Base-by-base conservation (phyloP, 1,140 invertebrate genomes). In the Drosophila pandora region DNA sequence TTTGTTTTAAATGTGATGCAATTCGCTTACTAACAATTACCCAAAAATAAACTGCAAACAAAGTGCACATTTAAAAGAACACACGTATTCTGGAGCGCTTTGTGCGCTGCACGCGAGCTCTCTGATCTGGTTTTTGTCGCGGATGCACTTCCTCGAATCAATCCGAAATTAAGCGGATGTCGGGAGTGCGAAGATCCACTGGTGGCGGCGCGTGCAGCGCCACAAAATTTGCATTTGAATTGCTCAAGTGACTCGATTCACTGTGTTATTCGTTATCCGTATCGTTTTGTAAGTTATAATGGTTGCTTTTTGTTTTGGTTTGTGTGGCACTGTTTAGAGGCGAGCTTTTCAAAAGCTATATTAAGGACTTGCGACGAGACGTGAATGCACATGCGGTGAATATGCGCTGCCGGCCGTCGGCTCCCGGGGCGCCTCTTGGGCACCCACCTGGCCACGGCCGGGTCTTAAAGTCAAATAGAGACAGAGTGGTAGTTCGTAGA, bases 301-400 rank as follows among this genome's bases (percentile, higher is more conserved):
- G 70, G 77, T 80, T 79, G 70, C 37, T 69, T 71, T 63, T 47
- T 41, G 45, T 64, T 69, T 10, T 37, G 10, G 10, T 37, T 37
- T 73, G 83, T 77, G 70, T 83, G 85, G 84, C 87, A 90, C 85
- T 90, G 69, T 75, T 84, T 90, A 76, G 76, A 90, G 87, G 87
- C 87, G 72, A 90, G 85, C 87, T 90, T 90, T 90, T 79, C 69
- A 79, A 90, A 90, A 90, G 81, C 85, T 87, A 80, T 90, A 67
- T 77, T 87, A 90, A 82, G 76, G 80, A 84, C 80, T 83, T 83
- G 80, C 80, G 72, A 84, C 80, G 80, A 84, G 80, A 79, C 76
- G 80, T 84, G 80, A 84, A 90, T 87, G 81, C 87, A 90, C 84
- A 90, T 85, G 71, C 81, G 87, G 80, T 90, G 87, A 90, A 88